Percentiles rank a stretch among this genome's conserved stretches.
phyloP scores from a whole-genome alignment of 1,140 invertebrate genomes.

The Pentalonia nigronervosa region DNA sequence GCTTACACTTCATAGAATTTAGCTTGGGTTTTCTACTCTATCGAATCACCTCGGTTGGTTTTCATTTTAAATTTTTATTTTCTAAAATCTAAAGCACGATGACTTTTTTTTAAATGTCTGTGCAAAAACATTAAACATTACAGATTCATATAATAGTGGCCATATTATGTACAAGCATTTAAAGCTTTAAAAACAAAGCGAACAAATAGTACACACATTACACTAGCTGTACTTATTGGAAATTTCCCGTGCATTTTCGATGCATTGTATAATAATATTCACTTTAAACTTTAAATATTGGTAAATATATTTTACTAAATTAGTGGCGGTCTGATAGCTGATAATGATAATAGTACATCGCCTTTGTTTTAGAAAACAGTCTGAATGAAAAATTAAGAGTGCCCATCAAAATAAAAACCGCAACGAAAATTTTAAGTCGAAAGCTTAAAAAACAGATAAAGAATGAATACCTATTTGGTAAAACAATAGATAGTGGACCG shows the following conservation, averaged over 20 bases:
- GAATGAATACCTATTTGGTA: background rate
- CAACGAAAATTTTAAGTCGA: background rate
- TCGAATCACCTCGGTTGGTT: background rate
- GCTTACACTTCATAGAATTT: background rate
- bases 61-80: background rate
- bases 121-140: background rate
- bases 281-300: background rate
- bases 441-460: background rate
- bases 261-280: background rate
- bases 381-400: background rate
- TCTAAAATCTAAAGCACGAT: too few species aligned
- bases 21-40: background rate
- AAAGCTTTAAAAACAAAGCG: background rate
- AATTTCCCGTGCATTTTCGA: background rate
- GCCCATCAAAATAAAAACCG: background rate
- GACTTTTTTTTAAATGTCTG: background rate
- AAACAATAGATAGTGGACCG: background rate
- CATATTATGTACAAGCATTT: background rate
- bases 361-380: background rate
- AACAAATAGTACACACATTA: background rate
- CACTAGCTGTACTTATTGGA: background rate
- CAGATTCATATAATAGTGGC: background rate
- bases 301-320: background rate
- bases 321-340: background rate
- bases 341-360: too few species aligned